Evolutionary conservation across 2,113 vertebrate species (phyloP), one percentile per base, ranked within the genome.

Genomic region (Misgurnus mizolepis): DNA sequence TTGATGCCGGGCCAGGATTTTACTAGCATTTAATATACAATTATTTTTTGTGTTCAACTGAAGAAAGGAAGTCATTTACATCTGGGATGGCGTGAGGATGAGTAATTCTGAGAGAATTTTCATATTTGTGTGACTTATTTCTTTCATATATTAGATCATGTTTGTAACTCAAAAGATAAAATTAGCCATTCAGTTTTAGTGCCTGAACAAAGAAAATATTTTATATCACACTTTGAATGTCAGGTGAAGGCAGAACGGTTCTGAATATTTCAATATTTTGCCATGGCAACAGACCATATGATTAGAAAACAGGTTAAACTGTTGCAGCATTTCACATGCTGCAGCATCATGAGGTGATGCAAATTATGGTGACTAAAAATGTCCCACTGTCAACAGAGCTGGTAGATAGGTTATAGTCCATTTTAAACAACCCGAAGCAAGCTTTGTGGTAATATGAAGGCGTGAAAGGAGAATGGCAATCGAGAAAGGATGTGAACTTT

Each of bases 391-490:
- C 86, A 89, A 93, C 87, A 83, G 34, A 80, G 84, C 83, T 86
- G 87, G 85, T 82, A 64, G 67, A 62, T 80, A 83, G 92, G 90
- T 92, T 88, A 91, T 91, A 92, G 92, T 93, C 92, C 89, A 89
- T 88, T 85, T 85, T 88, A 91, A 92, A 92, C 88, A 92, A 90
- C 89, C 92, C 89, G 87, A 86, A 90, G 89, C 89, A 90, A 91
- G 91, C 91, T 91, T 88, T 89, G 88, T 90, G 87, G 88, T 85
- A 62, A 45, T 22, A n/a, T 40, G 49, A 43, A 70, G 39, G 55
- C 83, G 83, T 76, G 81, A 80, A 60, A 83, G 22, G 80, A 10
- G 53, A 45, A 40, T 40, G 55, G 53, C 70, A 11, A 43, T n/a
- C 7, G 12, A 40, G 27, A 71, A 71, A 55, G 8, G 27, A 41